Evolutionary conservation across 1,140 invertebrate species (phyloP).

Genomic region (Mamestra configurata): DNA sequence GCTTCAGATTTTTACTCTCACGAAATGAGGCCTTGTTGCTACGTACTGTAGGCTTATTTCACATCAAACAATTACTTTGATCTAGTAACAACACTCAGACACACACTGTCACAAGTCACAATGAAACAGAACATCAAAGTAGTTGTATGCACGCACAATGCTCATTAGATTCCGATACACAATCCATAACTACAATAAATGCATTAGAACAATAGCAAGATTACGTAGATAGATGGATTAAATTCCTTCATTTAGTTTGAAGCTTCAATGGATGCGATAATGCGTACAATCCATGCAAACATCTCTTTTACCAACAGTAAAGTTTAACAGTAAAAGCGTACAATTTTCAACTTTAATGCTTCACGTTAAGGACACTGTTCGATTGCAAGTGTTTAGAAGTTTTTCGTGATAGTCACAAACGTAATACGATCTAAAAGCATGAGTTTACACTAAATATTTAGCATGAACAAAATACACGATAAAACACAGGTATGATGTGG

Average conservation of each 20-base stretch:
- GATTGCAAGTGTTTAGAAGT: constrained; percentile 22
- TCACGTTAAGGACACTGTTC: constrained; percentile 10
- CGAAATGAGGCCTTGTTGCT: constrained; percentile 30
- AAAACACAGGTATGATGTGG: constrained; percentile 47
- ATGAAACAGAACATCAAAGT: constrained; percentile 42
- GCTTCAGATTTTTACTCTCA: constrained; percentile 36
- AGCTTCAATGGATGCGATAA: constrained; percentile 13
- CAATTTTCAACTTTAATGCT: constrained; percentile 38
- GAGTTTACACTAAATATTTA: constrained; percentile 19
- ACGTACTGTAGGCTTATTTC: constrained; percentile 46
- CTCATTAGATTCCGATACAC: constrained; percentile 46
- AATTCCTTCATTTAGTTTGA: constrained; percentile 36
- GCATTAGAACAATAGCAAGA: constrained; percentile 35
- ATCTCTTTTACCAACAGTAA: constrained; percentile 11
- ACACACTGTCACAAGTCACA: constrained; percentile 22
- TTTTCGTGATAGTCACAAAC: neutral
- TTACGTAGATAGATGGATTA: constrained; percentile 28
- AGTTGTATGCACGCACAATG: constrained; percentile 50
- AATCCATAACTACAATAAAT: constrained; percentile 24
- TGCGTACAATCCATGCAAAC: constrained; percentile 3
- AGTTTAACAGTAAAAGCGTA: constrained; percentile 6
- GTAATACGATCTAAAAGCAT: constrained; percentile 19
- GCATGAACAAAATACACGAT: constrained; percentile 42
- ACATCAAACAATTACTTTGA: constrained; percentile 55
- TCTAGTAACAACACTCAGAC: constrained; percentile 31